Base-by-base conservation (phyloP, 2,888 invertebrate species). In the Pammene aurita region DNA sequence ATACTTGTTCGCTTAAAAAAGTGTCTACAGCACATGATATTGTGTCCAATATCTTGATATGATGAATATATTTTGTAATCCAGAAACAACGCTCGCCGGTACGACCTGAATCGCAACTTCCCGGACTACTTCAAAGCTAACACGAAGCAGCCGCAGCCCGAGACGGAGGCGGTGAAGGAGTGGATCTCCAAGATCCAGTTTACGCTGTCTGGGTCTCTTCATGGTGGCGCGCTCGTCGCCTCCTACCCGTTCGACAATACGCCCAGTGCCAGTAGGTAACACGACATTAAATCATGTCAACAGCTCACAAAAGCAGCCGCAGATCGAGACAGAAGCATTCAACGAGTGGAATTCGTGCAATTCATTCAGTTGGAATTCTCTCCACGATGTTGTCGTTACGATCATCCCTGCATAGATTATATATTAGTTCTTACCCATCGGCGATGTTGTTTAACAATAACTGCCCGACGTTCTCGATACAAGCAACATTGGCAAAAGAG, bases 231-330 rank as follows among this genome's bases (percentile, higher is more conserved):
- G 0, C 92, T 99, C 72, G 98, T 99, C 13, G 99, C 98, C 55
- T 98, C 98, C 80, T 99, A 99, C 88, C 99, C 99, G 0, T 99
- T 97, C 86, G 99, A 99, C 87, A 98, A 98, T 87, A 98, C 97
- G 5, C 97, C 97, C 18, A 97, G 96, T 93, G 96, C 97, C 89
- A 96, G 98, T 98, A 96, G 96, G 70, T 79, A 74, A 74, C 64
- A 67, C 11, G 66, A 64, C 54, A 48, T 55, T 57, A 34, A 42
- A 13, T 38, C 50, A 50, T 10, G 42, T 13, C 42, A 13, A 1
- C 11, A 42, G 42, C 42, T 10, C 11, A 11, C 10, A 42, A 42
- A n/a, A 11, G 42, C 42, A 42, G 11, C 10, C 42, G 42, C 11
- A 42, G 11, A 42, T 38, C 11, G 11, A 42, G 42, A 11, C 42